Evolutionary conservation across 2,888 invertebrate species (phyloP).

Genomic region (Agapostemon virescens): DNA sequence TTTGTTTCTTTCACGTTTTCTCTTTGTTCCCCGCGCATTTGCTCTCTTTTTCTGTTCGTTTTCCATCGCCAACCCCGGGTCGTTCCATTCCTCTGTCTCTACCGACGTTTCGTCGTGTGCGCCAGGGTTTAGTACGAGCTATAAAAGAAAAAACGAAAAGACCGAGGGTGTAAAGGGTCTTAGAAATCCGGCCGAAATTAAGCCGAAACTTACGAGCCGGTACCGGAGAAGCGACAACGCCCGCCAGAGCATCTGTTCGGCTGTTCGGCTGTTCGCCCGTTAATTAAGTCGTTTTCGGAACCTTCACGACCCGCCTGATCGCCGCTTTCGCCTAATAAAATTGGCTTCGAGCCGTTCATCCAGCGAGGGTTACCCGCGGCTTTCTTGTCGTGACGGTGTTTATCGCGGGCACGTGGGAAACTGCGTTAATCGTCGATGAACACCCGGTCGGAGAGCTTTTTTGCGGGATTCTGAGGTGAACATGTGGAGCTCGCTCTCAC

Average conservation of each 20-base stretch:
- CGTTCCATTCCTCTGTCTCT: slow-evolving; percentile 26
- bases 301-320: slow-evolving; percentile 44
- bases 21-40: too few relatives aligned
- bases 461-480: neutral
- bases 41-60: neutral
- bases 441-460: neutral
- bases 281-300: slow-evolving; percentile 47
- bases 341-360: slow-evolving; percentile 5
- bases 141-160: slow-evolving; percentile 59
- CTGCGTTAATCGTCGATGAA: neutral
- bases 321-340: slow-evolving; percentile 38
- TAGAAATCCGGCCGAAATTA: slow-evolving; percentile 60
- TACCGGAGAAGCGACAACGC: slow-evolving; percentile 29
- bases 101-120: slow-evolving; percentile 45
- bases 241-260: slow-evolving; percentile 44
- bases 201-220: slow-evolving; percentile 54
- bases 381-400: neutral
- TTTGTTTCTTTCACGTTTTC: slow-evolving; percentile 5
- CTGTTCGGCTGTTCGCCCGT: slow-evolving; percentile 27
- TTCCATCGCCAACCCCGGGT: neutral
- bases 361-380: neutral
- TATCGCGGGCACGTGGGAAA: neutral
- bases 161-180: slow-evolving; percentile 47
- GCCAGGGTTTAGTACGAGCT: slow-evolving; percentile 52
- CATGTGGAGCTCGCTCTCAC: neutral